Conservation (phyloP, 1,140 invertebrate species). For the Cherax destructor region DNA sequence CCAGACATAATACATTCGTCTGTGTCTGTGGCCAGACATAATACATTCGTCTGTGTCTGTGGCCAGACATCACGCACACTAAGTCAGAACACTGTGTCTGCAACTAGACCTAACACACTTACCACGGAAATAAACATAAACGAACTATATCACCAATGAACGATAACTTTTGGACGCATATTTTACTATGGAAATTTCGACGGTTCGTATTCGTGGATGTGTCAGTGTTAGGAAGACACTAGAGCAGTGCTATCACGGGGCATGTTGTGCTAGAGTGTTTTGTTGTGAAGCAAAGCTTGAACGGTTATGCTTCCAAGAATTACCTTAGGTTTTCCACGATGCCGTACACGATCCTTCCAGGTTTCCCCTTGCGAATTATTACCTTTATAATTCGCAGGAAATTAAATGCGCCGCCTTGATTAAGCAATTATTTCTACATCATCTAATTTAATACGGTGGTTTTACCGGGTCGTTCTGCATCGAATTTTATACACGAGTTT, state of each 20-base stretch:
- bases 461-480: conserved; percentile 5
- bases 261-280: not conserved
- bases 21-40: no score
- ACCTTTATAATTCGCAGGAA: conserved; percentile 15
- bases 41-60: no score
- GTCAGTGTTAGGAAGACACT: not conserved
- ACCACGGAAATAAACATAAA: not conserved
- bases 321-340: not conserved
- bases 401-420: conserved; percentile 34
- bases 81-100: no score
- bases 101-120: not conserved
- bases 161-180: not conserved
- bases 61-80: no score
- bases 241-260: no score
- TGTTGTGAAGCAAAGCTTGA: not conserved
- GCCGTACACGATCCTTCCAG: not conserved
- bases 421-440: conserved; percentile 49
- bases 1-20: no score
- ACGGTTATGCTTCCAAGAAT: not conserved
- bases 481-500: conserved; percentile 30
- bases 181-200: not conserved
- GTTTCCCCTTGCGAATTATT: not conserved
- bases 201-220: not conserved
- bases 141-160: not conserved
- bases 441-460: conserved; percentile 22